Evolutionary conservation across 1,140 invertebrate genomes (phyloP).

Genomic region (Drosophila lini): DNA sequence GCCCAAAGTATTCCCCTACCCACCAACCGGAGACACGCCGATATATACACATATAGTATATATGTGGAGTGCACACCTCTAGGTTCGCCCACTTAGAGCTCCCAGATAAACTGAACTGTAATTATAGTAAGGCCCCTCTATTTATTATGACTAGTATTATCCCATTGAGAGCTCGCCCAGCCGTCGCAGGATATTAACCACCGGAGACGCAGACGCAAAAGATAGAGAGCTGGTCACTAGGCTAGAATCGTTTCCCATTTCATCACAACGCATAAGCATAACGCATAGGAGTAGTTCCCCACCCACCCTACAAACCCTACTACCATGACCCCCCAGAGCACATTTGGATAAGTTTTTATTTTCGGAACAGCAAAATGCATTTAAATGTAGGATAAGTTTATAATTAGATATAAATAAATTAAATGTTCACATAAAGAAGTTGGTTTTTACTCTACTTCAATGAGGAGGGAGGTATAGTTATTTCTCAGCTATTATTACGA

Average conservation of each 20-base stretch:
- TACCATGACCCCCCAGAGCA: neutral
- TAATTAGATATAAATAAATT: conserved; percentile 44
- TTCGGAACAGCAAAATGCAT: conserved; percentile 31
- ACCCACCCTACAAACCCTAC: neutral
- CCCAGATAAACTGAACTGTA: conserved; percentile 22
- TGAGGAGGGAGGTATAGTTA: too few relatives aligned
- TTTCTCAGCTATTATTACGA: too few relatives aligned
- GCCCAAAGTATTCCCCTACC: conserved; percentile 8
- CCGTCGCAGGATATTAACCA: neutral
- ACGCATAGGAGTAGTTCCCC: neutral
- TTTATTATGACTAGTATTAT: conserved; percentile 49
- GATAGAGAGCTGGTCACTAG: conserved; percentile 2
- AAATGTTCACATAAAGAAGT: conserved; percentile 35
- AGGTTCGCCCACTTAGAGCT: conserved; percentile 19
- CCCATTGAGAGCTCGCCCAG: conserved; percentile 10
- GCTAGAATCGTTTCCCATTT: conserved; percentile 26
- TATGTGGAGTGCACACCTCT: neutral
- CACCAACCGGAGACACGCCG: conserved; percentile 3
- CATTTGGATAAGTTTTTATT: conserved; percentile 28
- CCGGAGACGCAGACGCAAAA: neutral
- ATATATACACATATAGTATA: conserved; percentile 3
- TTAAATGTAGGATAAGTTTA: conserved; percentile 44
- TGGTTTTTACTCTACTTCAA: neutral
- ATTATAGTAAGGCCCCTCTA: conserved; percentile 31
- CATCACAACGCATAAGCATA: conserved; percentile 26